phyloP scores from a whole-genome alignment of 1,140 invertebrate species.

The Bradysia coprophila region DNA sequence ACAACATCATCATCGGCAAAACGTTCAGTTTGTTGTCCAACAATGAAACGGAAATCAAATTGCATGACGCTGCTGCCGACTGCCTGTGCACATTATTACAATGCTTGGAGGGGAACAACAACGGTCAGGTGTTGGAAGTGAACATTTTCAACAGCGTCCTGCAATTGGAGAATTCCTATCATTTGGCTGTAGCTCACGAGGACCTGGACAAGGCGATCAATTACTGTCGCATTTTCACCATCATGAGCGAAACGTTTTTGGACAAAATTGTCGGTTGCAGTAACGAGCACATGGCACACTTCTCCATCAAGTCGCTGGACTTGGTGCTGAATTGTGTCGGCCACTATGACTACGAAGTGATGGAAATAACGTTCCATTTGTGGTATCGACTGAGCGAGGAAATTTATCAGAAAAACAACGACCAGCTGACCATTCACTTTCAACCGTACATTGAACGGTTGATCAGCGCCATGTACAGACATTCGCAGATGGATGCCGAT shows the following conservation, averaged over 20 bases:
- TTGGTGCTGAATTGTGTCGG: constrained; percentile 81
- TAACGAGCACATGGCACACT: constrained; percentile 39
- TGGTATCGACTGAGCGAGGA: constrained; percentile 94
- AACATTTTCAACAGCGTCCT: constrained; percentile 67
- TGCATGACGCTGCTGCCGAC: constrained; percentile 84
- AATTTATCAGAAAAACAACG: constrained; percentile 72
- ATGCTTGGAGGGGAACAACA: constrained; percentile 52
- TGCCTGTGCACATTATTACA: constrained; percentile 75
- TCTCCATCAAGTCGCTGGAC: constrained; percentile 74
- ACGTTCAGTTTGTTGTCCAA: constrained; percentile 49
- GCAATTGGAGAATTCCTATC: constrained; percentile 69
- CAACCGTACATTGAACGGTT: constrained; percentile 80
- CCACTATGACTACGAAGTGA: constrained; percentile 96
- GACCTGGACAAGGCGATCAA: constrained; percentile 81
- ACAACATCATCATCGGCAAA: constrained; percentile 45
- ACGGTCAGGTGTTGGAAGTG: constrained; percentile 38
- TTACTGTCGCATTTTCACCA: constrained; percentile 89
- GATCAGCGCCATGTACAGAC: constrained; percentile 62
- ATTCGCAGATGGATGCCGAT: constrained; percentile 82
- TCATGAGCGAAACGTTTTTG: constrained; percentile 80
- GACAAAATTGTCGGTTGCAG: constrained; percentile 52
- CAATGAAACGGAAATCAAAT: constrained; percentile 37
- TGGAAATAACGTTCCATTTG: constrained; percentile 91
- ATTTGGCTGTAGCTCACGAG: constrained; percentile 80
- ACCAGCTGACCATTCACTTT: constrained; percentile 59